Base-by-base conservation (phyloP, 1,140 invertebrate species). In the Neodiprion fabricii region DNA sequence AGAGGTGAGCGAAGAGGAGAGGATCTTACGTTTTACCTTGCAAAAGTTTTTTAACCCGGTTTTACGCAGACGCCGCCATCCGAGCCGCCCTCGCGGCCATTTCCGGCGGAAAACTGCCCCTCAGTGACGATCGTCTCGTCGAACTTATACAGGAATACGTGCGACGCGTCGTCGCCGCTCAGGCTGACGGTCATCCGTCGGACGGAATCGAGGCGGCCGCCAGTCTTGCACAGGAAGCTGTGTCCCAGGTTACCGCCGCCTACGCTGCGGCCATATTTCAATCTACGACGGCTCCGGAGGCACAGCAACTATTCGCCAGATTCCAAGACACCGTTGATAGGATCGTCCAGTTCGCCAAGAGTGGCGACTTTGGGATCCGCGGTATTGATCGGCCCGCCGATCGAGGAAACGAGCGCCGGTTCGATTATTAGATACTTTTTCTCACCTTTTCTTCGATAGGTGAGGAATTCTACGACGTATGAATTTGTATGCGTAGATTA, bases 291-390 rank as follows among this genome's bases (percentile, higher is more conserved):
- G 61, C 76, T 0, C 68, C 69, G 65, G 77, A 83, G 0, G 82
- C 81, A 0, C 73, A 72, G 67, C 9, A 68, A 17, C 77, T 77
- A 5, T 77, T 84, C 9, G 10, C 8, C 0, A 74, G 82, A 2
- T 84, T 83, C 48, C 82, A 83, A 17, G 69, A 72, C 49, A 80
- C 78, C 9, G 79, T 84, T 9, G 75, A 82, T 17, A 67, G 68
- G 48, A 83, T 84, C 48, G 82, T 84, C 1, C 79, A 84, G 7
- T 82, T 80, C 40, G 80, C 80, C 0, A 84, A 81, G 61, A 76
- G 74, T 11, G 79, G 81, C 0, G 72, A 75, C 48, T 84, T 78
- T 65, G 28, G 49, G 74, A 9, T 4, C 68, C 0, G 2, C 3
- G 61, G 61, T 65, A 3, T 65, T 7, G 61, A 14, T 65, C 17